Evolutionary conservation across 2,888 invertebrate genomes (phyloP).

Genomic region (Clivina fossor): DNA sequence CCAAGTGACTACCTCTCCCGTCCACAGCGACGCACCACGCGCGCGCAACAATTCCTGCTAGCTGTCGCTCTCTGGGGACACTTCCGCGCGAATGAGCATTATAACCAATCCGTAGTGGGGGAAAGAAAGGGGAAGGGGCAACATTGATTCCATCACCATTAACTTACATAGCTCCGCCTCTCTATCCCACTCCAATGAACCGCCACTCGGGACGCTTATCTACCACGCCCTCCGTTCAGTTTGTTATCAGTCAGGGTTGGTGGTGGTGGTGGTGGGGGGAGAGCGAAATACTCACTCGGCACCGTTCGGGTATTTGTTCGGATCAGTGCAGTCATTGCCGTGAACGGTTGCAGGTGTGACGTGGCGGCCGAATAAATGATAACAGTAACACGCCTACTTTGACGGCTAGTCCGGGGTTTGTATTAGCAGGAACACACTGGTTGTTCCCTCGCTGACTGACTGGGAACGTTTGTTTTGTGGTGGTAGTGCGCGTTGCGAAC

Average conservation of each 20-base stretch:
- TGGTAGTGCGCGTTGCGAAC: too few relatives aligned
- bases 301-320: neutral
- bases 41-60: constrained; percentile 11
- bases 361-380: too few relatives aligned
- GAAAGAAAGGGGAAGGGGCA: too few relatives aligned
- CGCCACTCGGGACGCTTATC: constrained; percentile 28
- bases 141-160: too few relatives aligned
- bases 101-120: constrained; percentile 40
- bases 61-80: constrained; percentile 52
- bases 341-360: constrained; percentile 6
- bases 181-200: constrained; percentile 40
- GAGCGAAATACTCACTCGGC: neutral
- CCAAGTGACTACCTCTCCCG: constrained; percentile 20
- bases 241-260: too few relatives aligned
- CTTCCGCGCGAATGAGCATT: constrained; percentile 53
- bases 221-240: too few relatives aligned
- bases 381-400: too few relatives aligned
- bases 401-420: too few relatives aligned
- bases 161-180: constrained; percentile 40
- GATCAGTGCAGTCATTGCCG: neutral
- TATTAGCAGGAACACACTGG: too few relatives aligned
- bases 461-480: too few relatives aligned
- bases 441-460: too few relatives aligned
- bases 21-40: constrained; percentile 2
- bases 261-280: too few relatives aligned